These are phyloP conservation scores for Furcula furcula DNA, from an alignment of 2,888 invertebrate genomes.

Conservation along the genomic window DNA sequence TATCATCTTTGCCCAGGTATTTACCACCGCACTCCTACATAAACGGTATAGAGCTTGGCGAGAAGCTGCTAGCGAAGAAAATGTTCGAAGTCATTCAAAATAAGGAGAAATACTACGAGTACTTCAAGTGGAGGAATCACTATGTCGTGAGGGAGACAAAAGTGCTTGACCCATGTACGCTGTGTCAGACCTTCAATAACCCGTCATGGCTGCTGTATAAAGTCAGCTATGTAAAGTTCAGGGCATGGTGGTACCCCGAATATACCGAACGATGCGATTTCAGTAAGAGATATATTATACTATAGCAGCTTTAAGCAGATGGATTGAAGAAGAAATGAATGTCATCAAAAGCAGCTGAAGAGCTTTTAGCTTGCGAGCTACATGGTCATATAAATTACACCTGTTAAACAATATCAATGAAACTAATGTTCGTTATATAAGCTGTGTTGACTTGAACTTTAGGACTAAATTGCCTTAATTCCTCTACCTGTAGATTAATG, in stretches of 20 bases:
- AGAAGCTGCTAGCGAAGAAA: conserved; percentile 35
- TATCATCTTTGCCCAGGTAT: conserved; percentile 43
- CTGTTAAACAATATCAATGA: too few relatives aligned
- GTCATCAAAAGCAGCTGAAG: too few relatives aligned
- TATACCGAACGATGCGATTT: conserved; percentile 33
- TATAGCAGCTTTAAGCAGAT: not conserved
- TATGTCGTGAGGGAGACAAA: conserved; percentile 39
- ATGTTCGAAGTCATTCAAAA: conserved; percentile 46
- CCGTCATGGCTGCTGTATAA: conserved; percentile 35
- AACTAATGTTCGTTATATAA: too few relatives aligned
- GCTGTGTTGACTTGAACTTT: too few relatives aligned
- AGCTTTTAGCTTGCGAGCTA: too few relatives aligned
- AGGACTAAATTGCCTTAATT: too few relatives aligned
- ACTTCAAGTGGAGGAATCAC: conserved; percentile 57
- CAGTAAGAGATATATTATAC: not conserved
- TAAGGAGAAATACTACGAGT: conserved; percentile 43
- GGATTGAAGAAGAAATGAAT: too few relatives aligned
- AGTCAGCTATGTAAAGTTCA: conserved; percentile 33
- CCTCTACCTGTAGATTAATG: too few relatives aligned
- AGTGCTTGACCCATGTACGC: conserved; percentile 43
- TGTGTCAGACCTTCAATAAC: conserved; percentile 51
- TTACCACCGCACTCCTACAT: conserved; percentile 54
- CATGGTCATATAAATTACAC: too few relatives aligned
- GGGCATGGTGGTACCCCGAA: conserved; percentile 58
- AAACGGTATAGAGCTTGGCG: conserved; percentile 36